Percentiles rank a stretch among this genome's conserved stretches.
Evolutionary conservation across 2,888 invertebrate genomes (phyloP).

Genomic region (Aspidiotus destructor): DNA sequence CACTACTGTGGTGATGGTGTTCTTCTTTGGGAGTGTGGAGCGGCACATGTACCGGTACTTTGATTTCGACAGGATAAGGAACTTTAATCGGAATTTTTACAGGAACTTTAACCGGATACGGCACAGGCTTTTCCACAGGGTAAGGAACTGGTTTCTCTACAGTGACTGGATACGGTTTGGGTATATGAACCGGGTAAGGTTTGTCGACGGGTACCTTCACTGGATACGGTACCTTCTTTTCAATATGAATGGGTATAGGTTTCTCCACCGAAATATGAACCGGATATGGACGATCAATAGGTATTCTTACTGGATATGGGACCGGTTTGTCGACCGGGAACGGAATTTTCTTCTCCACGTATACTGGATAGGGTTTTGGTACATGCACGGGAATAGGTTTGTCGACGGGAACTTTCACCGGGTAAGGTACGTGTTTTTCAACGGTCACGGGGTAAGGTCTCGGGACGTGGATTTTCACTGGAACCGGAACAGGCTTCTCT

Average conservation of each 20-base stretch:
- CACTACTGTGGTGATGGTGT: conserved; percentile 40
- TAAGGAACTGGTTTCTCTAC: conserved; percentile 67
- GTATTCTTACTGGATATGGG: conserved; percentile 53
- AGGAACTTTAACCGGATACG: conserved; percentile 60
- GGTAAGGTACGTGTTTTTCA: conserved; percentile 46
- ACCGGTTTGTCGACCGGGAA: conserved; percentile 45
- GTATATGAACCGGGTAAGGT: conserved; percentile 53
- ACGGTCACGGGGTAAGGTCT: conserved; percentile 43
- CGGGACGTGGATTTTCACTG: conserved; percentile 57
- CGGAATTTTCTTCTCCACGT: conserved; percentile 64
- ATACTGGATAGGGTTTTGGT: conserved; percentile 67
- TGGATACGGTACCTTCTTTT: conserved; percentile 46
- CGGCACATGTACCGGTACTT: conserved; percentile 58
- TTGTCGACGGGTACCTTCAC: conserved; percentile 57
- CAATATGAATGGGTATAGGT: conserved; percentile 56
- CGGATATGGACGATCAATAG: conserved; percentile 44
- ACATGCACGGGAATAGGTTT: conserved; percentile 51
- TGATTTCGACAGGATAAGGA: conserved; percentile 53
- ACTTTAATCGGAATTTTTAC: conserved; percentile 52
- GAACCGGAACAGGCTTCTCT: conserved; percentile 49
- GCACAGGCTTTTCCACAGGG: conserved; percentile 62
- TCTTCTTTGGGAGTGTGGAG: conserved; percentile 37
- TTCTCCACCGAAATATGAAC: conserved; percentile 49
- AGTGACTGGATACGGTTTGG: conserved; percentile 66
- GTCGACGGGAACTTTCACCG: conserved; percentile 58